Conservation (phyloP, 1,140 invertebrate genomes). For the Linepithema humile region DNA sequence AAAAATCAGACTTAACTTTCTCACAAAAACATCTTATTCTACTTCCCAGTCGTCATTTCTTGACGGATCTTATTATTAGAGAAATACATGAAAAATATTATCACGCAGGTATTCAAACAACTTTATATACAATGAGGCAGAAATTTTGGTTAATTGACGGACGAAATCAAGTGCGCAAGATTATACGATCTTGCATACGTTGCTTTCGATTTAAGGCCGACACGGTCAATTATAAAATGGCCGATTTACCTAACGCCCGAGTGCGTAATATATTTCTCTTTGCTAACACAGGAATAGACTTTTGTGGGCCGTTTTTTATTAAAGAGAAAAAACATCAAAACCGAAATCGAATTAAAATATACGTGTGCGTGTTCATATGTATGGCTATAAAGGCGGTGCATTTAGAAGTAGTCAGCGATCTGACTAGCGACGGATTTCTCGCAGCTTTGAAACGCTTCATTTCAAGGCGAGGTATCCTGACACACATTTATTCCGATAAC, state of each 20-base stretch:
- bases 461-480: background rate
- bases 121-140: background rate
- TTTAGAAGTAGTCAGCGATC: background rate
- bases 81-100: background rate
- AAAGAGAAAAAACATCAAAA: conserved; percentile 1
- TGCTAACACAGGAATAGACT: background rate
- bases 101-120: background rate
- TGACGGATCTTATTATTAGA: background rate
- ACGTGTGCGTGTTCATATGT: conserved; percentile 18
- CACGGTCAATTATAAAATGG: background rate
- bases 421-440: background rate
- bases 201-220: background rate
- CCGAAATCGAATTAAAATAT: background rate
- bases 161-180: background rate
- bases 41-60: background rate
- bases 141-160: background rate
- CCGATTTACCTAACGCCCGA: background rate
- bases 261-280: background rate
- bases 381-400: background rate
- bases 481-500: background rate
- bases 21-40: background rate
- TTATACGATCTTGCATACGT: background rate
- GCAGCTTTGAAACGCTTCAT: background rate
- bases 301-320: background rate
- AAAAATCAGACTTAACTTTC: background rate